These are phyloP conservation scores for Antheraea pernyi DNA, from an alignment of 1,140 invertebrate species.

Conservation along the genomic window DNA sequence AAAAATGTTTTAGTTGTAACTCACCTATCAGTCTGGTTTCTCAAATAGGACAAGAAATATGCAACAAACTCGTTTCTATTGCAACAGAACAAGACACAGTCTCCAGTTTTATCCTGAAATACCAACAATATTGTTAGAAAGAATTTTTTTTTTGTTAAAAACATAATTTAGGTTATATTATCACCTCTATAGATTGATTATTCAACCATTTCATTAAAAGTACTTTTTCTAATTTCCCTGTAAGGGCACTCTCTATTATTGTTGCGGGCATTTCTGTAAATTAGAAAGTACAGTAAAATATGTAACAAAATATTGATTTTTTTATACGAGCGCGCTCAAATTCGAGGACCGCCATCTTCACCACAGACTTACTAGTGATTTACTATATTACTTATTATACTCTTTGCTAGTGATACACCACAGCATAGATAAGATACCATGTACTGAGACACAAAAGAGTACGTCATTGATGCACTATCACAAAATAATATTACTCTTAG, in stretches of 20 bases:
- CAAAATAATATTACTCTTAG: too few species aligned
- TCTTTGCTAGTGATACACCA: neutral
- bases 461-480: too few species aligned
- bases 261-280: constrained; percentile 56
- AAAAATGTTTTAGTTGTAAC: constrained; percentile 17
- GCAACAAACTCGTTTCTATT: constrained; percentile 62
- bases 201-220: constrained; percentile 62
- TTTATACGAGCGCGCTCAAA: constrained; percentile 43
- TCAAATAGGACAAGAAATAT: constrained; percentile 63
- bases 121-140: neutral
- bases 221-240: constrained; percentile 50
- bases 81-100: constrained; percentile 59
- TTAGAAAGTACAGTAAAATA: constrained; percentile 30
- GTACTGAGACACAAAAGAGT: too few species aligned
- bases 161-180: constrained; percentile 42
- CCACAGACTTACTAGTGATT: too few species aligned
- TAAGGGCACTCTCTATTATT: constrained; percentile 64
- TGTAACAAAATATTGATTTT: constrained; percentile 30
- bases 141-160: neutral
- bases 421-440: too few species aligned
- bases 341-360: constrained; percentile 23
- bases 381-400: too few species aligned
- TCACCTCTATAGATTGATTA: constrained; percentile 59
- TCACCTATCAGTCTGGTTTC: constrained; percentile 63
- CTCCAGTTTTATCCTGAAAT: constrained; percentile 59